Base-by-base conservation (phyloP, 2,888 invertebrate species). In the Acleris laterana region DNA sequence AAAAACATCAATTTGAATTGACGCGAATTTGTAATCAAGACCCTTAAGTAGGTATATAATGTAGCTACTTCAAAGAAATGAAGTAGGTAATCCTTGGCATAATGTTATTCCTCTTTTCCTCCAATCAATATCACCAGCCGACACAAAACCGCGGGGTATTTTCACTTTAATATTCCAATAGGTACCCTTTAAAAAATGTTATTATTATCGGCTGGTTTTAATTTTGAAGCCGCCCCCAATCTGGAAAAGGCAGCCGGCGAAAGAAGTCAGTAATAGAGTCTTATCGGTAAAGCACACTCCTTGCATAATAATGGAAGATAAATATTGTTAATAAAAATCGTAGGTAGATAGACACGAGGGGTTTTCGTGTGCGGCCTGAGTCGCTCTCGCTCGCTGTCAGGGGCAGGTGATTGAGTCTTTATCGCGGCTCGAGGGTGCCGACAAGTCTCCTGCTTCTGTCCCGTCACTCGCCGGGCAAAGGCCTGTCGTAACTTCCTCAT, bases 401-500 rank as follows among this genome's bases (percentile, higher is more conserved):
- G 77, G 79, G 77, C 87, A 87, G 84, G 84, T 85, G 87, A 88
- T 88, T 85, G 87, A 85, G 86, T 81, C 84, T 83, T 87, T 88
- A 87, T 87, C 84, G 77, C 72, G 75, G 73, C 76, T n/a, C 80
- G 77, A 72, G 87, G 85, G 85, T 82, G 84, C 84, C 82, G 79
- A 80, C 38, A n/a, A n/a, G 38, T 38, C 38, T 38, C 38, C 38
- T 38, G 38, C 79, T 79, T 77, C 79, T 79, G 81, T 81, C 82
- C 80, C 80, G 80, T 82, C 83, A 81, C 79, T 81, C 77, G 76
- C 75, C 77, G 17, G 6, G 25, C 60, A 65, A 46, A 20, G 32
- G 38, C 11, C 42, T 59, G 28, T 57, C 57, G 32, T 57, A 51
- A 58, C 58, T 52, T 58, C 13, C 16, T 56, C 56, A n/a, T 38